Evolutionary conservation across 2,797 vertebrate genomes (phyloP), one percentile per base, ranked within the genome.

Genomic region (Spondyliosoma cantharus): DNA sequence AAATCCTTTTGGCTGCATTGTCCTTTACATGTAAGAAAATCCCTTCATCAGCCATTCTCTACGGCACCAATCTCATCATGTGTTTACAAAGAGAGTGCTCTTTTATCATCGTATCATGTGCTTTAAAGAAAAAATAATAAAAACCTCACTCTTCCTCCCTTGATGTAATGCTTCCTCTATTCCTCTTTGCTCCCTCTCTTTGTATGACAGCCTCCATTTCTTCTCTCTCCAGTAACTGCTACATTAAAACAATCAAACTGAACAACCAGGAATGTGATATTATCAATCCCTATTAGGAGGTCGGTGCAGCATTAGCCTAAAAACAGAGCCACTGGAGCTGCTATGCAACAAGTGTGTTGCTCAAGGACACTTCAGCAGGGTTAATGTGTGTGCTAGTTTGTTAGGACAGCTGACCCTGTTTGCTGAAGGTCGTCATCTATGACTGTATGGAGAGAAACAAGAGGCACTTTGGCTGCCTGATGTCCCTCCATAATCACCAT

Each of bases 81-180:
- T 85, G 85, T 89, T 86, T 49, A 76, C 52, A 78, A 82, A 89
- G 82, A 90, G 71, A 88, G 71, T 19, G 9, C 49, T 81, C 79
- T 67, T 87, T 92, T 80, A 89, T 87, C 42, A 87, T 75, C 79
- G 27, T 37, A 81, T 90, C 86, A 90, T 74, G 82, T 5, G 71
- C 73, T 80, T 59, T 9, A 67, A 68, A 48, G 43, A 59, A 70
- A 66, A 49, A 71, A 14, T 22, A n/a, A 62, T 20, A 63, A 52
- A 46, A 61, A 15, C 12, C 37, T 79, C 45, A 45, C 22, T 75
- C 43, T 71, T 61, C 15, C 42, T 71, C 37, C 49, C 22, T 37
- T 62, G 42, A 61, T 74, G 45, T 64, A 43, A 73, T 46, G 42
- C 74, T 67, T 65, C 37, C 46, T 45, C 19, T 53, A 7, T 32